Conservation (phyloP, 2,888 invertebrate species). For the Heliconius ethilla region DNA sequence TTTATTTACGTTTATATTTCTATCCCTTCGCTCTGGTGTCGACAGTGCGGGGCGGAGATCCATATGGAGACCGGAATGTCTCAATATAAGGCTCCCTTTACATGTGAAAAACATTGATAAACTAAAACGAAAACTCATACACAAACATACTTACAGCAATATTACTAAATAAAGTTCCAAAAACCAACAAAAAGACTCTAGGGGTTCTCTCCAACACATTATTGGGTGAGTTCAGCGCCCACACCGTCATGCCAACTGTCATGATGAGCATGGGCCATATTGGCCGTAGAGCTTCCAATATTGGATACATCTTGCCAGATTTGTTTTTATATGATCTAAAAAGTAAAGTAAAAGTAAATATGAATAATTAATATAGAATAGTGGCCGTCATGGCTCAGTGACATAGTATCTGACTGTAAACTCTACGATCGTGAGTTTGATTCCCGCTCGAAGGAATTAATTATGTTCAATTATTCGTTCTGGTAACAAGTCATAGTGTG, state of each 20-base stretch:
- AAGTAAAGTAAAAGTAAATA: background rate
- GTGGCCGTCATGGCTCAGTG: no score
- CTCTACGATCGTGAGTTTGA: background rate
- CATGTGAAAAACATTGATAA: no score
- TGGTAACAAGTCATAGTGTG: no score
- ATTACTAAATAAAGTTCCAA: constrained; percentile 97
- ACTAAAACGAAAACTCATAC: background rate
- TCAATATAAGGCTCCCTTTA: no score
- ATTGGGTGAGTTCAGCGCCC: constrained; percentile 85
- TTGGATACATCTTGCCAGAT: constrained; percentile 89
- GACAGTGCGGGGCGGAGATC: no score
- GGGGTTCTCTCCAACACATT: constrained; percentile 91
- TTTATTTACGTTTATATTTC: no score
- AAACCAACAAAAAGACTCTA: constrained; percentile 91
- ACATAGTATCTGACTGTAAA: no score
- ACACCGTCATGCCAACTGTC: constrained; percentile 88
- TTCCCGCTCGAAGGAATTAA: background rate
- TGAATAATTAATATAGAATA: background rate
- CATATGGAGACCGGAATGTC: no score
- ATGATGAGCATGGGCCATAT: constrained; percentile 75
- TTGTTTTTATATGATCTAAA: constrained; percentile 88
- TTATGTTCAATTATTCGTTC: background rate
- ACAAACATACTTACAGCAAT: constrained; percentile 89
- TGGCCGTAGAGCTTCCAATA: constrained; percentile 85
- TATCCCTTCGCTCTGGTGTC: no score